Evolutionary conservation across 2,888 invertebrate species (phyloP).

Genomic region (Cerastoderma edule): DNA sequence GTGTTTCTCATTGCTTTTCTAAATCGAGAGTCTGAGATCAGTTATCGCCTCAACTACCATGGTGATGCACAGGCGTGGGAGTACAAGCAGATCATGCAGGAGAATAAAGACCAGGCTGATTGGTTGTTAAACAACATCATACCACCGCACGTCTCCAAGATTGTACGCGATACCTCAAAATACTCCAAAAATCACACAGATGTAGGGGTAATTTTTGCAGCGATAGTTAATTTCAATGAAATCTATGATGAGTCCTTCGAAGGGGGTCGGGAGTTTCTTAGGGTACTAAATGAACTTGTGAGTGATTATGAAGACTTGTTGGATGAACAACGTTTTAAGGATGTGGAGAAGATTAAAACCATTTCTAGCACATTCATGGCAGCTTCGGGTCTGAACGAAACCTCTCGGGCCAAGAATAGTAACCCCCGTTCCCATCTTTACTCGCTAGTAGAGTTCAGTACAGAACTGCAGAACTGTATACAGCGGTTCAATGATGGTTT

Average conservation of each 20-base stretch:
- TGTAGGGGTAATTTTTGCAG: slow-evolving; percentile 97
- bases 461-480: slow-evolving; percentile 90
- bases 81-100: slow-evolving; percentile 94
- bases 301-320: slow-evolving; percentile 98
- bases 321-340: slow-evolving; percentile 91
- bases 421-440: slow-evolving; percentile 91
- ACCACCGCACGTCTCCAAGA: slow-evolving; percentile 94
- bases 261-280: slow-evolving; percentile 96
- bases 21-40: slow-evolving; percentile 97
- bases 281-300: slow-evolving; percentile 97
- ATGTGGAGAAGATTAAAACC: slow-evolving; percentile 98
- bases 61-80: slow-evolving; percentile 95
- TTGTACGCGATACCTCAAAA: slow-evolving; percentile 93
- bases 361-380: slow-evolving; percentile 98
- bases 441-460: slow-evolving; percentile 95
- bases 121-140: slow-evolving; percentile 98
- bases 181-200: slow-evolving; percentile 97
- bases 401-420: slow-evolving; percentile 88
- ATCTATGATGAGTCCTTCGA: slow-evolving; percentile 98
- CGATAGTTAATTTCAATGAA: slow-evolving; percentile 98
- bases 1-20: slow-evolving; percentile 95
- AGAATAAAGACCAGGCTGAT: slow-evolving; percentile 97
- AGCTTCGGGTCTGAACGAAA: slow-evolving; percentile 96
- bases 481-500: slow-evolving; percentile 82
- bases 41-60: slow-evolving; percentile 94